Base-by-base conservation (phyloP, 1,140 invertebrate genomes). In the Micrasema longulum region DNA sequence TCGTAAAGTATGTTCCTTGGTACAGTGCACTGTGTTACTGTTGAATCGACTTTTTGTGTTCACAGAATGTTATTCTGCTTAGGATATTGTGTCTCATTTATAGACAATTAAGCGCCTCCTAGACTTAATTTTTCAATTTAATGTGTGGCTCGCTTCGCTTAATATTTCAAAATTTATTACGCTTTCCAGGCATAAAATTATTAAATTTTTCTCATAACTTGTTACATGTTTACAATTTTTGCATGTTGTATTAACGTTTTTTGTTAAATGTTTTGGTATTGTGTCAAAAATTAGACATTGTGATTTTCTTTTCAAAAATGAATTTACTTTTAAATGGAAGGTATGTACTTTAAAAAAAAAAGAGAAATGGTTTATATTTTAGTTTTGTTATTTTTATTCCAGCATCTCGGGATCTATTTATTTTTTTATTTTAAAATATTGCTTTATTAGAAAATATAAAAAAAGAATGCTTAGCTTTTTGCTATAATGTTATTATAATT, bases 91-190 rank as follows among this genome's bases (percentile, higher is more conserved):
- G 12, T 35, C 11, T 57, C 18, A 35, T 18, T 14, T 53, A 23
- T 53, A 53, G 4, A 12, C 6, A 22, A 12, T 9, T 53, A 53
- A 53, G 12, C 18, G 6, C 20, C n/a, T 53, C 26, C 26, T 31
- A 53, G 50, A 18, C 36, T 6, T 53, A 53, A 36, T 31, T n/a
- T n/a, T n/a, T n/a, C n/a, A n/a, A 52, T 45, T 45, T 52, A 52
- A 57, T 36, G 53, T 36, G 53, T 57, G 53, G 53, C 53, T 57
- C n/a, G 53, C 53, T 57, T 57, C 20, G 53, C 53, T 57, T 57
- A 14, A 36, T 57, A 35, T 35, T 57, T 57, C 6, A n/a, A n/a
- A n/a, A n/a, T n/a, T 5, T 53, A 53, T 53, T 22, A 53, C 26
- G 50, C 10, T 11, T 14, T 45, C n/a, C n/a, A n/a, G n/a, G n/a